phyloP scores from a whole-genome alignment of 2,113 vertebrate genomes.

The Sialia sialis region DNA sequence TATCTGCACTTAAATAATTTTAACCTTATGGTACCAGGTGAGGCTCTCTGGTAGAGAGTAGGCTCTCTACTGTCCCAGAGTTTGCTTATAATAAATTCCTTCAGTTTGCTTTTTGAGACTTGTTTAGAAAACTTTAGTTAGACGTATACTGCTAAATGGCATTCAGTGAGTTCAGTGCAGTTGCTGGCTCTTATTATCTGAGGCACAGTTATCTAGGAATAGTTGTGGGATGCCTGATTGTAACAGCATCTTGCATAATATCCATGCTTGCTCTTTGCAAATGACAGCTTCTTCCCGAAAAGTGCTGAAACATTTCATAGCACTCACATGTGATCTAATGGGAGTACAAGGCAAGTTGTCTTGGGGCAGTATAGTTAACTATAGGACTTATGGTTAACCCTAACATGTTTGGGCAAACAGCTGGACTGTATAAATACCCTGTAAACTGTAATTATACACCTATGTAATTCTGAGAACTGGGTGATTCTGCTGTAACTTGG shows the following conservation, averaged over 20 bases:
- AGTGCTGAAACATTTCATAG: accelerated
- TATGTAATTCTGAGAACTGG: background rate
- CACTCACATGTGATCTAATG: accelerated
- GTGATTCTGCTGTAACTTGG: background rate
- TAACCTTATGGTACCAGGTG: background rate
- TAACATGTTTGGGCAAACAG: background rate
- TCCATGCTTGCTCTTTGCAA: background rate
- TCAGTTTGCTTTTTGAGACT: background rate
- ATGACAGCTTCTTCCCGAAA: background rate
- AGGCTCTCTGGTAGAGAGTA: background rate
- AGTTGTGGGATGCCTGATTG: background rate
- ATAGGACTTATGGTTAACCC: background rate
- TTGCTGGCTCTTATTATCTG: background rate
- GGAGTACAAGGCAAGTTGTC: background rate
- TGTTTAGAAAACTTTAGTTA: background rate
- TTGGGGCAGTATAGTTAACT: background rate
- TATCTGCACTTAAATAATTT: background rate
- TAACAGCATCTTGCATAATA: background rate
- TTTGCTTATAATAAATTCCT: background rate
- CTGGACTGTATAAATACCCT: background rate
- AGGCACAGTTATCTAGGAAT: background rate
- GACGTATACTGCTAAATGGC: background rate
- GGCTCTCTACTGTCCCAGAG: background rate
- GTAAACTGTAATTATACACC: background rate
- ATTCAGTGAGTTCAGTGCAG: background rate